Percentiles rank a stretch among this genome's conserved stretches.
Conservation (phyloP, 2,888 invertebrate genomes). For the Caenorhabditis drosophilae region DNA sequence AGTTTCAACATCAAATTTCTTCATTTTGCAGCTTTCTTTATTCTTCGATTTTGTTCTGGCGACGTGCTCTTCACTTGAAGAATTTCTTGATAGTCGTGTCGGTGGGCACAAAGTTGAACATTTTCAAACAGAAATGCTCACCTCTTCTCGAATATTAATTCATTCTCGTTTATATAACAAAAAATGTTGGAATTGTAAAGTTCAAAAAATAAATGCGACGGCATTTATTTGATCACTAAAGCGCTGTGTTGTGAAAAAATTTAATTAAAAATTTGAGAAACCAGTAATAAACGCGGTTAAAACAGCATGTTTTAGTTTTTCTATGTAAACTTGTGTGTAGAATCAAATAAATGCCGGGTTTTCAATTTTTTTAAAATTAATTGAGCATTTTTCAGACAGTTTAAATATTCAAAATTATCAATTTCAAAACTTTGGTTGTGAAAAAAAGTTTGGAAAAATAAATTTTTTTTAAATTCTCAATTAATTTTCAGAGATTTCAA, state of each 20-base stretch:
- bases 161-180: slow-evolving; percentile 1
- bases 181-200: not conserved
- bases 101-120: slow-evolving; percentile 56
- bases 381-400: not conserved
- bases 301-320: too few species aligned
- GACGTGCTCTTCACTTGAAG: slow-evolving; percentile 69
- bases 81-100: slow-evolving; percentile 69
- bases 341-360: too few species aligned
- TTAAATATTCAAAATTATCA: not conserved
- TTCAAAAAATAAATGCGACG: too few species aligned
- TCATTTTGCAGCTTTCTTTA: slow-evolving; percentile 71
- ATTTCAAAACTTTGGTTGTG: not conserved
- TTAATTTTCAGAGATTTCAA: too few species aligned
- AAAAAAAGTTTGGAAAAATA: too few species aligned
- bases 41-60: slow-evolving; percentile 73
- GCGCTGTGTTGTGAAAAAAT: too few species aligned
- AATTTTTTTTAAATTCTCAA: too few species aligned
- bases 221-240: too few species aligned
- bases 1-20: not conserved
- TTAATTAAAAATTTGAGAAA: too few species aligned
- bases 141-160: slow-evolving; percentile 40
- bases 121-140: slow-evolving; percentile 6
- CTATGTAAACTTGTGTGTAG: too few species aligned
- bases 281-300: too few species aligned
- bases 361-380: not conserved